phyloP scores from a whole-genome alignment of 2,797 vertebrate genomes.

The Rhabdomys pumilio region DNA sequence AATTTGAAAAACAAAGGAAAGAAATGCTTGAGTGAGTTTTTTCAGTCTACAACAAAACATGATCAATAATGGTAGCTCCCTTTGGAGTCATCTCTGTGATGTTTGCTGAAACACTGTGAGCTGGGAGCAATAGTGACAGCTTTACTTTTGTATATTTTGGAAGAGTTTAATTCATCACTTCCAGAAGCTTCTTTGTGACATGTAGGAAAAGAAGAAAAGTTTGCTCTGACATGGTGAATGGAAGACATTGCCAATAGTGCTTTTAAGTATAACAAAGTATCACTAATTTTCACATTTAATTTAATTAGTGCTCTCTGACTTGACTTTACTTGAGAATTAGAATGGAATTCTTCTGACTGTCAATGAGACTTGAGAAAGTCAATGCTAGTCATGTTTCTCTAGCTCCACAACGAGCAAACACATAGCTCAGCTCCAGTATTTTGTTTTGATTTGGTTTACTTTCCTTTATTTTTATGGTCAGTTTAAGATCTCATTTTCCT shows the following conservation, averaged over 20 bases:
- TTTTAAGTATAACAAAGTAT: conserved; percentile 53
- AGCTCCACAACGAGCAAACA: conserved; percentile 61
- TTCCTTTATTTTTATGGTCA: conserved; percentile 59
- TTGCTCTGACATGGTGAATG: conserved; percentile 31
- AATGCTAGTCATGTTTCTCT: conserved; percentile 77
- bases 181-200: conserved; percentile 39
- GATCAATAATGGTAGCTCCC: background rate
- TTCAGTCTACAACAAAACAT: conserved; percentile 30
- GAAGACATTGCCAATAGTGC: conserved; percentile 13
- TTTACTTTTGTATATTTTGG: background rate
- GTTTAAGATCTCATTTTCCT: conserved; percentile 30
- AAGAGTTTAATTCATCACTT: conserved; percentile 41
- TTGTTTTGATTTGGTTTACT: conserved; percentile 50
- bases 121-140: background rate
- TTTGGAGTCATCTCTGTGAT: background rate
- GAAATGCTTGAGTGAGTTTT: conserved; percentile 31
- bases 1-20: background rate
- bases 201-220: conserved; percentile 44
- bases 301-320: background rate
- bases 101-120: conserved; percentile 8
- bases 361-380: conserved; percentile 47
- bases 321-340: conserved; percentile 47
- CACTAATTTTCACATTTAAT: background rate
- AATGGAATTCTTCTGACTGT: background rate
- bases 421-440: conserved; percentile 15